phyloP scores from a whole-genome alignment of 1,140 invertebrate species.

The Argopecten irradians region DNA sequence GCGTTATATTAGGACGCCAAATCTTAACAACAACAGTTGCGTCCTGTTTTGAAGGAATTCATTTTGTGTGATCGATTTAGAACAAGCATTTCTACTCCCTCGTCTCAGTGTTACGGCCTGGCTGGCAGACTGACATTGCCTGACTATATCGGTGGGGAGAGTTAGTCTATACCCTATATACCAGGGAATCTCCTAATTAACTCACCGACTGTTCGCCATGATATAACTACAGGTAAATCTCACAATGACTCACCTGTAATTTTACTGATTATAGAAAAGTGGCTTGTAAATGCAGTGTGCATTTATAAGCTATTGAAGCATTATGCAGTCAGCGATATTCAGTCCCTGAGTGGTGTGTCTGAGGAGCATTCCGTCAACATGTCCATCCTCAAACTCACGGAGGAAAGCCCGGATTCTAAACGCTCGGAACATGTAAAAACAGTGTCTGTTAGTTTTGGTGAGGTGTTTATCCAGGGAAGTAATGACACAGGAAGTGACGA shows the following conservation, averaged over 20 bases:
- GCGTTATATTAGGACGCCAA: background rate
- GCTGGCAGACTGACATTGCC: background rate
- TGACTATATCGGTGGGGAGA: background rate
- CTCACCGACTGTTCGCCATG: background rate
- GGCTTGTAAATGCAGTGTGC: background rate
- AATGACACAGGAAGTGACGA: background rate
- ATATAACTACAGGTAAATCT: background rate
- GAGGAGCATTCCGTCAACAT: background rate
- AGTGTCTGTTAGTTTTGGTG: background rate
- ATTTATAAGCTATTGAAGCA: background rate
- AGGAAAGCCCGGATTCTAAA: background rate
- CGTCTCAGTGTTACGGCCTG: background rate
- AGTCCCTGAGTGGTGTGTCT: constrained; percentile 2
- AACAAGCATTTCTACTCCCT: constrained; percentile 12
- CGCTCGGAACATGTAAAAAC: background rate
- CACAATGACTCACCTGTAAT: constrained; percentile 13
- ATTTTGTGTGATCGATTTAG: constrained; percentile 18
- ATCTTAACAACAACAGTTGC: constrained; percentile 21
- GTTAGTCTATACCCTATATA: background rate
- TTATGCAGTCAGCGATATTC: background rate
- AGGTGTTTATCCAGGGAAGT: background rate
- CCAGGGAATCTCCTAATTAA: background rate
- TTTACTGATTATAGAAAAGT: background rate
- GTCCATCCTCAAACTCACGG: background rate
- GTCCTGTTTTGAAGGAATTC: constrained; percentile 10